Evolutionary conservation across 2,797 vertebrate species (phyloP), one percentile per base, ranked within the genome.

Genomic region (Anniella stebbinsi): DNA sequence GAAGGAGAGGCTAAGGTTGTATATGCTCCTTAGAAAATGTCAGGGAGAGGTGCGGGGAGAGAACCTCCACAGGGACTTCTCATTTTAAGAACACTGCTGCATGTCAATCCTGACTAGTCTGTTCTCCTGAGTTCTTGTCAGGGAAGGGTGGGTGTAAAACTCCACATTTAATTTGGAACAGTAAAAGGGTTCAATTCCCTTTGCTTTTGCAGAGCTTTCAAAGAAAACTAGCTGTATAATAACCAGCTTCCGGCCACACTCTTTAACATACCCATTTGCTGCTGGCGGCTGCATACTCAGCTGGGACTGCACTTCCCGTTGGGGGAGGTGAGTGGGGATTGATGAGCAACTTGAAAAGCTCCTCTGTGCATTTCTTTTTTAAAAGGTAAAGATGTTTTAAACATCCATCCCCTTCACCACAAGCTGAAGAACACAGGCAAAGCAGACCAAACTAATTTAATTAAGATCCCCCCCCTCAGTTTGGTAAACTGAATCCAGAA

Each of bases 151-250:
- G 36, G 36, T n/a, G 57, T 75, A 45, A 18, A 25, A 45, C 57
- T 73, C 30, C 23, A 57, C 57, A 21, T 23, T 77, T 13, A 80
- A 76, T 63, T 54, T 80, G n/a, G 69, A 87, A 83, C 57, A 67
- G 45, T 69, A 83, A 57, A 87, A 69, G 28, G 63, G 51, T 76
- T 86, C n/a, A 54, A 75, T n/a, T 81, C 41, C 77, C 41, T 66
- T 69, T 57, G 80, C 80, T 41, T 87, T 76, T 76, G 33, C 60
- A 90, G n/a, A 73, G n/a, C 73, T 89, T n/a, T 57, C 48, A 72
- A 57, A 70, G 67, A 48, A 72, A 45, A 72, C 66, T 48, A 30
- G 4, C 51, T n/a, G 11, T 73, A 63, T 63, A 86, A 90, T 36
- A 54, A 77, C 51, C 18, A 80, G 75, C 66, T 89, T 72, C 75